Evolutionary conservation across 2,797 vertebrate genomes (phyloP).

Genomic region (Lithobates pipiens): DNA sequence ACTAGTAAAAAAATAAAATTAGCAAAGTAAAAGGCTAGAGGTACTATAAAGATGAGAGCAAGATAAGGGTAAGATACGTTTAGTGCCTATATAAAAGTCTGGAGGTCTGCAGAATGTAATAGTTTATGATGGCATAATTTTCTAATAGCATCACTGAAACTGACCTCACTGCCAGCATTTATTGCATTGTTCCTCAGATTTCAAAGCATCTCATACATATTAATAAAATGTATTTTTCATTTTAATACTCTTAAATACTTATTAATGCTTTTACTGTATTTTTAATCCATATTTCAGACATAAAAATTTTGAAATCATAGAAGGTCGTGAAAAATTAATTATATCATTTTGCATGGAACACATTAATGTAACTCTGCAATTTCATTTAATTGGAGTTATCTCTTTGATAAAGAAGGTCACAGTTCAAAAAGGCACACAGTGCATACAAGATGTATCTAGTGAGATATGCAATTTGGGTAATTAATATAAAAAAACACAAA

Average conservation of each 20-base stretch:
- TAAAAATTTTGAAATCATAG: slow-evolving; percentile 16
- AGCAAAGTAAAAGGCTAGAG: too few species aligned
- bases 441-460: slow-evolving; percentile 21
- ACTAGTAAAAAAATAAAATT: too few species aligned
- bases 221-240: neutral
- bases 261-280: slow-evolving; percentile 9
- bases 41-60: too few species aligned
- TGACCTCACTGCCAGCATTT: neutral
- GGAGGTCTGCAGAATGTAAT: neutral
- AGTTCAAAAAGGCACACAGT: slow-evolving; percentile 37
- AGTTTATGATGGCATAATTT: neutral
- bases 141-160: neutral
- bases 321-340: slow-evolving; percentile 46
- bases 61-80: too few species aligned
- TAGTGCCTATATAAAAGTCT: neutral
- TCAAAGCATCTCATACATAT: neutral
- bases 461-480: slow-evolving; percentile 45
- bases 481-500: slow-evolving; percentile 44
- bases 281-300: slow-evolving; percentile 8
- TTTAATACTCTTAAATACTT: slow-evolving; percentile 7
- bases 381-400: slow-evolving; percentile 49
- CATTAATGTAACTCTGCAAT: slow-evolving; percentile 42
- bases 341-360: slow-evolving; percentile 45
- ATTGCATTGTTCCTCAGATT: neutral
- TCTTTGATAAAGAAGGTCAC: slow-evolving; percentile 55